phyloP scores from a whole-genome alignment of 1,140 invertebrate genomes.

The Zaprionus davidi region DNA sequence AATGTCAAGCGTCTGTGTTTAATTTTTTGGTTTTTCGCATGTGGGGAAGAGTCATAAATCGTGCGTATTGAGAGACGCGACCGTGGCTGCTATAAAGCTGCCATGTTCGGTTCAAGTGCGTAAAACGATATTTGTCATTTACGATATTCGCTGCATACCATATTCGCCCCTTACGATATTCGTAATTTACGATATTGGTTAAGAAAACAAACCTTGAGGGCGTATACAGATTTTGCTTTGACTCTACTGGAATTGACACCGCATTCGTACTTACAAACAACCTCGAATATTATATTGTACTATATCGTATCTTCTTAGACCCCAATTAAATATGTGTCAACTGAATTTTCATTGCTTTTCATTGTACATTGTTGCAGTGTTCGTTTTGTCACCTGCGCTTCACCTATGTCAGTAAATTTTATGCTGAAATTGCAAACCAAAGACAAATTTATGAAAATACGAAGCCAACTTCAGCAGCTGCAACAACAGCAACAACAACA shows the following conservation, averaged over 20 bases:
- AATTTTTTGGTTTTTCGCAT: conserved; percentile 59
- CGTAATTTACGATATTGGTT: not conserved
- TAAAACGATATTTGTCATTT: not conserved
- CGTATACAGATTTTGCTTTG: conserved; percentile 27
- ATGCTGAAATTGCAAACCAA: conserved; percentile 75
- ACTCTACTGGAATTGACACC: not conserved
- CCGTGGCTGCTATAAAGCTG: conserved; percentile 6
- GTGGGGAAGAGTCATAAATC: conserved; percentile 62
- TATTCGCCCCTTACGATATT: conserved; percentile 10
- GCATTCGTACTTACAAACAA: conserved; percentile 4
- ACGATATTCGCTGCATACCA: not conserved
- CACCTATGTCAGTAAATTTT: conserved; percentile 69
- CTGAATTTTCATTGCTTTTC: conserved; percentile 50
- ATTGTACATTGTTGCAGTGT: conserved; percentile 38
- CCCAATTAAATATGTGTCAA: conserved; percentile 71
- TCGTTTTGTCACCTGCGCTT: conserved; percentile 37
- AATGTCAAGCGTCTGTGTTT: conserved; percentile 36
- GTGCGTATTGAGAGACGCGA: conserved; percentile 37
- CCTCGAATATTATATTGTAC: conserved; percentile 14
- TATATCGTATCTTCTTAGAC: conserved; percentile 34
- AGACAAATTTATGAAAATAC: conserved; percentile 34
- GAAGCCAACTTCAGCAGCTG: conserved; percentile 33
- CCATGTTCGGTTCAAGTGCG: conserved; percentile 3
- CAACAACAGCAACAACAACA: conserved; percentile 31
- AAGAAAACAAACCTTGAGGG: conserved; percentile 6